These are phyloP conservation scores for Bilobella aurantiaca DNA, from an alignment of 1,140 invertebrate genomes.

Conservation along the genomic window DNA sequence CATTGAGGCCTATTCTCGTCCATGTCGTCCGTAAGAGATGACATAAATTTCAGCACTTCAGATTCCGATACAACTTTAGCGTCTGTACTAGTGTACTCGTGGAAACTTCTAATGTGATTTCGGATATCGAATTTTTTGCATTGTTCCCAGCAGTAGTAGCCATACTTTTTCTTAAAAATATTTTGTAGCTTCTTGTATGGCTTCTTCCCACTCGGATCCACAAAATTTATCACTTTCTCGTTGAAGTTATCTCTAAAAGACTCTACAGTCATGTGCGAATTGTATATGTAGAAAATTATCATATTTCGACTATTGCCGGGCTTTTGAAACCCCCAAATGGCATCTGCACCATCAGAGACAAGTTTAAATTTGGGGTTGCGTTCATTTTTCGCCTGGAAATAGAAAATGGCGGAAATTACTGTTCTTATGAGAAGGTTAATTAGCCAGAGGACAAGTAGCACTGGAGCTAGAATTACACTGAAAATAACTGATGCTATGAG, in stretches of 20 bases:
- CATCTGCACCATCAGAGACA: conserved; percentile 21
- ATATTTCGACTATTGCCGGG: conserved; percentile 17
- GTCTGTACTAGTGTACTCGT: background rate
- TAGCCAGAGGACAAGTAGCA: conserved; percentile 6
- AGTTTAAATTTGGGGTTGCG: background rate
- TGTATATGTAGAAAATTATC: conserved; percentile 15
- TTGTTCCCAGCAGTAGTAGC: conserved; percentile 29
- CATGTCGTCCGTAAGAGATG: conserved; percentile 21
- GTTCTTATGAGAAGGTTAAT: conserved; percentile 12
- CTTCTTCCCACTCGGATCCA: conserved; percentile 1
- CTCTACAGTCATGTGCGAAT: conserved; percentile 10
- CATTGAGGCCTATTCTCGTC: conserved; percentile 28
- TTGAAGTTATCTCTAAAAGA: conserved; percentile 14
- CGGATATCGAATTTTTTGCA: conserved; percentile 23
- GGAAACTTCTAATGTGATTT: conserved; percentile 23
- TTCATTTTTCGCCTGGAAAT: background rate
- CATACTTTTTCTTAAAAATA: conserved; percentile 17
- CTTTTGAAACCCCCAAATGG: conserved; percentile 27
- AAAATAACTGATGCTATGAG: conserved; percentile 1
- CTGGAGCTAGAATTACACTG: background rate
- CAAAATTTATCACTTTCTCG: conserved; percentile 15
- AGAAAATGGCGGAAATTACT: background rate
- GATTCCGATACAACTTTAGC: conserved; percentile 17
- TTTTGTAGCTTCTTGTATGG: conserved; percentile 24
- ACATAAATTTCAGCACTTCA: conserved; percentile 17